These are phyloP conservation scores for Cyprinodon diabolis DNA, from an alignment of 2,797 vertebrate species.

Conservation along the genomic window DNA sequence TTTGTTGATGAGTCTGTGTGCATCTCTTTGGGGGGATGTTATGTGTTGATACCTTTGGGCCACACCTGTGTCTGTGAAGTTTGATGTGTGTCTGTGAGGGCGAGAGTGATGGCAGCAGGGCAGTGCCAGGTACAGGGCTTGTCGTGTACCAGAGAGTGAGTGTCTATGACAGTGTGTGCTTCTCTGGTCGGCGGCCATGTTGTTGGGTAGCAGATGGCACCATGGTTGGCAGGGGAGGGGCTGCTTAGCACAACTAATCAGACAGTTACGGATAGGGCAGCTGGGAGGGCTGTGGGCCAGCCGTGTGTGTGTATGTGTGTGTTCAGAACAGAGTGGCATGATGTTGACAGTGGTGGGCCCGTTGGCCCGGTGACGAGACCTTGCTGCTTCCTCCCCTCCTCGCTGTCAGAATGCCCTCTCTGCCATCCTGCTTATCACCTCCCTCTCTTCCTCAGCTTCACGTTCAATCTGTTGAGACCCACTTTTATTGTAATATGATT, in stretches of 20 bases:
- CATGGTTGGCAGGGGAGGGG: conserved; percentile 92
- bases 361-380: conserved; percentile 90
- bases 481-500: conserved; percentile 43
- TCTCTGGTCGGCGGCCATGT: conserved; percentile 97
- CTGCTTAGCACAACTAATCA: conserved; percentile 99
- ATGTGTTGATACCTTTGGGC: conserved; percentile 76
- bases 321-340: conserved; percentile 82
- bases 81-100: conserved; percentile 71
- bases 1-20: conserved; percentile 31
- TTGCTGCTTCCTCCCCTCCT: conserved; percentile 87
- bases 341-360: conserved; percentile 99
- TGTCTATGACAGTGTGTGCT: conserved; percentile 45
- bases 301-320: conserved; percentile 67
- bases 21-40: conserved; percentile 65
- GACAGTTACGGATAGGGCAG: conserved; percentile 99
- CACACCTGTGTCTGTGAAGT: conserved; percentile 76
- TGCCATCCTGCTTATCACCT: conserved; percentile 71
- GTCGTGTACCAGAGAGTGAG: conserved; percentile 48
- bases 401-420: conserved; percentile 76
- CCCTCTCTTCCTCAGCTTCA: conserved; percentile 48
- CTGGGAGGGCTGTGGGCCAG: conserved; percentile 98
- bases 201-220: conserved; percentile 88
- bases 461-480: conserved; percentile 52
- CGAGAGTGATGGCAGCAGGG: conserved; percentile 46
- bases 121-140: conserved; percentile 72